Conservation (phyloP, 2,113 vertebrate species). For the Nycticebus coucang region DNA sequence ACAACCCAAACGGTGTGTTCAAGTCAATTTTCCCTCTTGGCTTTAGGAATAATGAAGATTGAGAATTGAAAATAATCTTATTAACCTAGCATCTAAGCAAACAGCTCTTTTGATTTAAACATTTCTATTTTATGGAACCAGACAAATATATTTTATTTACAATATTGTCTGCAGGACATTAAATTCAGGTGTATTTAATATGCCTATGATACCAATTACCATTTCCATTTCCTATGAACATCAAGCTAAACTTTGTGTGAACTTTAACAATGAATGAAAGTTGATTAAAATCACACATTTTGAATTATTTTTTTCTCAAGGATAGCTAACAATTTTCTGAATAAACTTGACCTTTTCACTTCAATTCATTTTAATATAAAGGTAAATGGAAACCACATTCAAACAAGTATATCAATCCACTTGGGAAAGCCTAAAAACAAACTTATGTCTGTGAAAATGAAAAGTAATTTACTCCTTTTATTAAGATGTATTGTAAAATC, state of each 20-base stretch:
- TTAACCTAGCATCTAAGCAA: conserved; percentile 48
- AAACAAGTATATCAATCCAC: conserved; percentile 53
- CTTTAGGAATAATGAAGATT: conserved; percentile 58
- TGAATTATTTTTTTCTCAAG: conserved; percentile 61
- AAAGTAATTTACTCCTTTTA: conserved; percentile 52
- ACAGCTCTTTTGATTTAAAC: conserved; percentile 59
- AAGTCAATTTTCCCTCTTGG: conserved; percentile 44
- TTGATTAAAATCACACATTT: conserved; percentile 73
- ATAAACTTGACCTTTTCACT: conserved; percentile 72
- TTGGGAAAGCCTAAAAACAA: conserved; percentile 49
- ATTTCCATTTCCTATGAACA: conserved; percentile 56
- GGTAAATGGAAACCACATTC: conserved; percentile 50
- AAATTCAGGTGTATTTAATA: conserved; percentile 60
- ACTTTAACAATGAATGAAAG: conserved; percentile 75
- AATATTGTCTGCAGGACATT: conserved; percentile 56
- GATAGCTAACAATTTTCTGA: conserved; percentile 71
- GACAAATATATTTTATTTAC: conserved; percentile 67
- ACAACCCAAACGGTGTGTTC: not conserved
- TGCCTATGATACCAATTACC: conserved; percentile 47
- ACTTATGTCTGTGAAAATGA: conserved; percentile 53
- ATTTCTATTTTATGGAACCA: conserved; percentile 51
- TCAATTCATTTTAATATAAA: conserved; percentile 63
- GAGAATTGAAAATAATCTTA: conserved; percentile 57
- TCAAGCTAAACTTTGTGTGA: conserved; percentile 66
- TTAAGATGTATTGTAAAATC: conserved; percentile 65